Base-by-base conservation (phyloP, 2,888 invertebrate genomes). In the Malacosoma neustria region DNA sequence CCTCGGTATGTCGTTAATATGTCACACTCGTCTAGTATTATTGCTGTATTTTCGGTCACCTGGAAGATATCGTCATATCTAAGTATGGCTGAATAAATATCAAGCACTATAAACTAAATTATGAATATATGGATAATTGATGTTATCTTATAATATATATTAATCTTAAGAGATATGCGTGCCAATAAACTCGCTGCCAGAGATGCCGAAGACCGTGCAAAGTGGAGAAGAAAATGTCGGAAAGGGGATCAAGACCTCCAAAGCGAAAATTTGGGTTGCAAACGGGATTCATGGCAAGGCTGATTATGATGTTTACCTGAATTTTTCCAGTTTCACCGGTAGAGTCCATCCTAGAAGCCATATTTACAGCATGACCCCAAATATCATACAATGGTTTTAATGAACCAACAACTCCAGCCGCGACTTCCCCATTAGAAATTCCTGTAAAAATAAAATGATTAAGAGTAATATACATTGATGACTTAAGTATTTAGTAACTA, bases 321-420 rank as follows among this genome's bases (percentile, higher is more conserved):
- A 95, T 93, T 68, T 89, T 88, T 31, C 93, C 93, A 1, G 91
- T 87, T 46, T 91, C 85, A 4, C 98, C 98, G 1, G 94, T 95
- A 0, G 95, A 95, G 62, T 98, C 98, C 97, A 98, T 97, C 57
- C 98, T 88, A 1, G 97, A 96, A 2, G 98, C 97, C 90, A 98
- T 93, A 73, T 98, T 98, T 0, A 98, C 98, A 0, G 97, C 93
- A 72, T 98, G 94, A 0, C 98, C 98, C 97, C 98, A 98, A 59
- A 98, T 96, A 67, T 98, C 98, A 69, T 97, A 98, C 33, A 97
- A 88, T 0, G 98, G 98, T 64, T 98, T 98, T 43, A 94, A 91
- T 0, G 95, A 94, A 0, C 97, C 98, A 2, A 98, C 96, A 0
- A 98, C 97, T 2, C 98, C 98, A 0, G 98, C 97, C 44, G 96